Percentiles rank a stretch among this genome's conserved stretches.
Conservation (phyloP, 1,140 invertebrate species). For the Pteromalus puparum region DNA sequence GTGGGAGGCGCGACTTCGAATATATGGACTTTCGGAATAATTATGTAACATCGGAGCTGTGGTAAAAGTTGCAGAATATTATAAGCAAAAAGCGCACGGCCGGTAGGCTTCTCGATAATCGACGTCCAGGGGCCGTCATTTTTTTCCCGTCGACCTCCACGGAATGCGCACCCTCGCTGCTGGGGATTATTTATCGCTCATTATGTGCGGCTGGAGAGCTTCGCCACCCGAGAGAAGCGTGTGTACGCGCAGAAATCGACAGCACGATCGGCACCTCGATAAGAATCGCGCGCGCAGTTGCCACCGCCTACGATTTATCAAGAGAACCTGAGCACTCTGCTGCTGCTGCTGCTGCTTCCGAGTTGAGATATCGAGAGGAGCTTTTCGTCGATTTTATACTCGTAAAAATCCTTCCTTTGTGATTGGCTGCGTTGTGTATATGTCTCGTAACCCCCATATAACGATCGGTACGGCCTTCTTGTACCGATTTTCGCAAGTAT, state of each 20-base stretch:
- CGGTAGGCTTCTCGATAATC: constrained; percentile 28
- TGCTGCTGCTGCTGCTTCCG: neutral
- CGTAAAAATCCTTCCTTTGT: neutral
- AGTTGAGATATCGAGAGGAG: neutral
- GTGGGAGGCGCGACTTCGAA: neutral
- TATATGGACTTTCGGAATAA: neutral
- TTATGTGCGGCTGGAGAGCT: constrained; percentile 61
- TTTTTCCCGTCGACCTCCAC: constrained; percentile 11
- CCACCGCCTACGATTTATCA: constrained; percentile 68
- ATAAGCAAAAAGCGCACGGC: neutral
- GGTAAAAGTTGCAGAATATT: no score
- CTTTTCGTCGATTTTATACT: neutral
- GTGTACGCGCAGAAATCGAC: constrained; percentile 62
- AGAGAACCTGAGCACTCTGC: constrained; percentile 42
- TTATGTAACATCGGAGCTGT: no score
- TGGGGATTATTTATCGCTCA: constrained; percentile 68
- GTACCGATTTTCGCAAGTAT: neutral
- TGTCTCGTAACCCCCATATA: neutral
- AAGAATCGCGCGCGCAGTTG: constrained; percentile 62
- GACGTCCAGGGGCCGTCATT: neutral
- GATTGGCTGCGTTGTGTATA: no score
- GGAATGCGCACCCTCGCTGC: constrained; percentile 53
- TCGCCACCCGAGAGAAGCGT: constrained; percentile 34
- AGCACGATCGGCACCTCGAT: constrained; percentile 69
- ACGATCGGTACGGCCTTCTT: neutral